A percentile compares a stretch with the other conserved stretches of the same genome.
Conservation (phyloP, 2,113 vertebrate genomes). For the Gnathonemus longibarbis region DNA sequence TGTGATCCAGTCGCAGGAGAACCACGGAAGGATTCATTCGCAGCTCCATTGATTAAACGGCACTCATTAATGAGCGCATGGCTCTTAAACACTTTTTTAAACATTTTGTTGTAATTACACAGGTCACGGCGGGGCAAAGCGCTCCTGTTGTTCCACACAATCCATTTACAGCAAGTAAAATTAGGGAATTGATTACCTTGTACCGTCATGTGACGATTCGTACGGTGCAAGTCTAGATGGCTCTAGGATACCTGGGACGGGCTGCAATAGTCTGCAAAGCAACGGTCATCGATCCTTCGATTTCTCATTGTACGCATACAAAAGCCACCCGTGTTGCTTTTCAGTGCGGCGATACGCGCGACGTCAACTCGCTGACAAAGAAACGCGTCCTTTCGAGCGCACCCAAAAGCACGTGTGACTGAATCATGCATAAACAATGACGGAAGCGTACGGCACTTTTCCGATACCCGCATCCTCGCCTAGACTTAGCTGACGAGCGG, state of each 20-base stretch:
- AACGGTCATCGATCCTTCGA: neutral
- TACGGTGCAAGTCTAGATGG: neutral
- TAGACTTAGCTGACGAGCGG: too few relatives aligned
- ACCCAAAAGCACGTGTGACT: neutral
- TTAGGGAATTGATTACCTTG: neutral
- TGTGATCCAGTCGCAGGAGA: neutral
- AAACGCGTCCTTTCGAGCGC: neutral
- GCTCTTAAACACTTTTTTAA: conserved; percentile 7
- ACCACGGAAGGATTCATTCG: neutral
- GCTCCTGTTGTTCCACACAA: neutral
- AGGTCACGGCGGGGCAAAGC: conserved; percentile 20
- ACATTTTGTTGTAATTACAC: conserved; percentile 15
- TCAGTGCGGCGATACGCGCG: neutral
- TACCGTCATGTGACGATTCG: neutral
- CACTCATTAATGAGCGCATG: conserved; percentile 17
- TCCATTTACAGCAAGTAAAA: neutral
- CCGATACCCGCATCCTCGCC: neutral
- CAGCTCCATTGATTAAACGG: conserved; percentile 19
- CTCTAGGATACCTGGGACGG: neutral
- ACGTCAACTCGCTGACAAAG: neutral
- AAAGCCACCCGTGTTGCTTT: neutral
- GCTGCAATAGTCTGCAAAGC: neutral
- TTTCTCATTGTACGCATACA: neutral
- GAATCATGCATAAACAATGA: neutral
- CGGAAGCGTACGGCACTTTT: neutral